Conservation (phyloP, 2,797 vertebrate genomes). For the Poecile montanus region DNA sequence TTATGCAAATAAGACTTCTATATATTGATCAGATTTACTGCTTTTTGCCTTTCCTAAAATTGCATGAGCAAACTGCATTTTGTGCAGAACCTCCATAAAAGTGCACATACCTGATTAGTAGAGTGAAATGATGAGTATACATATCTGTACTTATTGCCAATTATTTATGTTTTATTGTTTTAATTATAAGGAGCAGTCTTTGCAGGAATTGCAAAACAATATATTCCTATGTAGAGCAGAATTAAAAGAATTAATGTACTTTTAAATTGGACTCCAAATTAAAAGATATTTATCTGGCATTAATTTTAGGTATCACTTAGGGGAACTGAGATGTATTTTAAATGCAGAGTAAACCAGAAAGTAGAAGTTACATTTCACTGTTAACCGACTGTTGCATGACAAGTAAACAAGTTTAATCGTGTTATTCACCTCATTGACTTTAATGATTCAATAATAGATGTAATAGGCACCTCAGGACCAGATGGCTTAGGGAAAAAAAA, state of each 20-base stretch:
- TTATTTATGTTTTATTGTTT: slow-evolving; percentile 72
- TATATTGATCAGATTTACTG: slow-evolving; percentile 11
- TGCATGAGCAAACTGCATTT: not conserved
- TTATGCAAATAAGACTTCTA: slow-evolving; percentile 11
- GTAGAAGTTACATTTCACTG: slow-evolving; percentile 71
- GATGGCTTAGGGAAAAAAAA: slow-evolving; percentile 73
- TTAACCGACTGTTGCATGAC: slow-evolving; percentile 77
- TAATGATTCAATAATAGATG: slow-evolving; percentile 82
- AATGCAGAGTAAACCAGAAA: slow-evolving; percentile 23
- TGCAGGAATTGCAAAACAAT: not conserved
- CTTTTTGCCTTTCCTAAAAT: not conserved
- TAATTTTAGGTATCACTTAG: slow-evolving; percentile 42
- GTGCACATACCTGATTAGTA: slow-evolving; percentile 10
- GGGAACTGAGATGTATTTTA: not conserved
- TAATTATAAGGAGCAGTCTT: slow-evolving; percentile 65
- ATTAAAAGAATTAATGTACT: slow-evolving; percentile 19
- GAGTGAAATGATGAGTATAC: not conserved
- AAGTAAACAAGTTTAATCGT: slow-evolving; percentile 81
- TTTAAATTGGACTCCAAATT: slow-evolving; percentile 61
- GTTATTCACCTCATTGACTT: slow-evolving; percentile 82
- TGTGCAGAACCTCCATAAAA: slow-evolving; percentile 18
- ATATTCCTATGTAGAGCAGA: slow-evolving; percentile 37
- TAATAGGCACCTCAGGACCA: slow-evolving; percentile 80
- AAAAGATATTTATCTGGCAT: slow-evolving; percentile 58
- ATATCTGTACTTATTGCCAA: not conserved